Percentiles rank a stretch among this genome's conserved stretches.
Evolutionary conservation across 2,797 vertebrate species (phyloP).

Genomic region (Mormyrus hasselquistii): DNA sequence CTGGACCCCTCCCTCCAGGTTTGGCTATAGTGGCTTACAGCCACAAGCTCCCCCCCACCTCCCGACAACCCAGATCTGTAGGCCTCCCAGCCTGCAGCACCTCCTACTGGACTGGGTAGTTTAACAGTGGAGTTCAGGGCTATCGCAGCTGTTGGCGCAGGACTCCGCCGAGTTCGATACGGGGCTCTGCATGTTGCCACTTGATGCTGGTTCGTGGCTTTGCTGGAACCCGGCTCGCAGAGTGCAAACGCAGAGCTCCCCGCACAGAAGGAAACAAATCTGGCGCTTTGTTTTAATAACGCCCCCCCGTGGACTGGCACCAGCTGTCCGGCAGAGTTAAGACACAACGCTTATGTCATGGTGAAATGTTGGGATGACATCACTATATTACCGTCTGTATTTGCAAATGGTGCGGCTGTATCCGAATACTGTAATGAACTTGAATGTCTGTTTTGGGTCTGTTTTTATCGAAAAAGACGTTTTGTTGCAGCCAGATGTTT

Average conservation of each 20-base stretch:
- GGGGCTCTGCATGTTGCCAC: neutral
- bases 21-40: neutral
- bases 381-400: neutral
- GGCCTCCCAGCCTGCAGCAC: neutral
- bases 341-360: neutral
- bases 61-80: neutral
- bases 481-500: neutral
- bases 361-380: neutral
- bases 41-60: neutral
- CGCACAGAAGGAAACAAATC: neutral
- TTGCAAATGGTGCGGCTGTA: neutral
- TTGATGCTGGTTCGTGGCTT: neutral
- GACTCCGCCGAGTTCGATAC: neutral
- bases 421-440: neutral
- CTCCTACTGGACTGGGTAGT: conserved; percentile 13
- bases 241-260: neutral
- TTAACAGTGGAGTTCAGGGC: neutral
- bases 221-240: neutral
- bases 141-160: neutral
- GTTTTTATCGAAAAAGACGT: neutral
- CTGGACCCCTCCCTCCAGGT: neutral
- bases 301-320: neutral
- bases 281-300: neutral
- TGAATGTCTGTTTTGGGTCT: neutral
- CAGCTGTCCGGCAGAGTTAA: neutral